A percentile compares a stretch with the other conserved stretches of the same genome.
Conservation (phyloP, 2,888 invertebrate genomes). For the Cryptocheilus praepositus region DNA sequence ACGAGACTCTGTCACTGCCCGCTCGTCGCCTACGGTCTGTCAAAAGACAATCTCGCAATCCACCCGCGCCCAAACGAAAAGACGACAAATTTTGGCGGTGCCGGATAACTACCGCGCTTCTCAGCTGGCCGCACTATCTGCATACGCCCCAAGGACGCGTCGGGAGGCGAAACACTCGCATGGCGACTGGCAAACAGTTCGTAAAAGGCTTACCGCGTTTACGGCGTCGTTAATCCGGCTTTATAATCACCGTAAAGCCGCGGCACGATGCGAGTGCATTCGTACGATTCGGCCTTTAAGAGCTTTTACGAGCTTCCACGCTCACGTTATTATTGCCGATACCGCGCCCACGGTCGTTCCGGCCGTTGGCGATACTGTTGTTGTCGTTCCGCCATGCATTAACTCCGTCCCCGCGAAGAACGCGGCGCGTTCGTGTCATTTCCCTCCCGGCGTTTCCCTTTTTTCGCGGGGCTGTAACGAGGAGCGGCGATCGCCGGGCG, state of each 20-base stretch:
- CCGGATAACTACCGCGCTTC: background rate
- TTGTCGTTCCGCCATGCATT: slow-evolving; percentile 31
- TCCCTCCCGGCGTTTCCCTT: background rate
- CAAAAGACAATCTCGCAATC: too few species aligned
- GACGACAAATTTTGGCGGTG: background rate
- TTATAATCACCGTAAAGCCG: slow-evolving; percentile 49
- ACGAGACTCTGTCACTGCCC: too few species aligned
- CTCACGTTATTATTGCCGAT: slow-evolving; percentile 43
- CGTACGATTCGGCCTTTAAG: slow-evolving; percentile 45
- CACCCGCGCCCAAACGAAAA: too few species aligned
- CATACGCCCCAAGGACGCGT: slow-evolving; percentile 28
- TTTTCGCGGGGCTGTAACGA: background rate
- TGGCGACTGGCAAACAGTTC: slow-evolving; percentile 35
- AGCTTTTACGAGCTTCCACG: slow-evolving; percentile 18
- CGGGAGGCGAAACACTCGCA: background rate
- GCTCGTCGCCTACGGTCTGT: too few species aligned
- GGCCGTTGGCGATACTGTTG: slow-evolving; percentile 21
- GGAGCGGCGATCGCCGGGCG: background rate
- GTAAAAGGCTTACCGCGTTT: slow-evolving; percentile 47
- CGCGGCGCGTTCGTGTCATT: background rate
- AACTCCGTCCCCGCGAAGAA: slow-evolving; percentile 1
- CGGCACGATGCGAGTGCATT: slow-evolving; percentile 29
- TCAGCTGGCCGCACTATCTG: slow-evolving; percentile 12
- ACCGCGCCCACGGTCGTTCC: slow-evolving; percentile 10
- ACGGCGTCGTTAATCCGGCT: slow-evolving; percentile 51